Base-by-base conservation (phyloP, 2,113 vertebrate genomes). In the Fulica atra region DNA sequence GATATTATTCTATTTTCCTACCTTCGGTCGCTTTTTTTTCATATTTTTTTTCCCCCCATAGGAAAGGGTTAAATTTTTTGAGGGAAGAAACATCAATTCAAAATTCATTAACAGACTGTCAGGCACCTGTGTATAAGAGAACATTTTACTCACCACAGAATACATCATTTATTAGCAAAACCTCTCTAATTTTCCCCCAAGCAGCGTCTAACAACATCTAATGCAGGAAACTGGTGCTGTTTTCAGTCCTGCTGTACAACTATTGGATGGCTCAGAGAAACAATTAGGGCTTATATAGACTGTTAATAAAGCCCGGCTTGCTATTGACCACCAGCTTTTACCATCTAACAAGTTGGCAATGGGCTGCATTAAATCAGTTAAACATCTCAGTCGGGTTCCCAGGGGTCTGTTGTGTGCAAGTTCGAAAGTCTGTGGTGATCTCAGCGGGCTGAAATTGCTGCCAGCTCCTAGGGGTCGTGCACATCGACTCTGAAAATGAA, bases 101-200 rank as follows among this genome's bases (percentile, higher is more conserved):
- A 61, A 94, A 83, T 86, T 95, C 38, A 68, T 83, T 88, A 74
- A 59, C 33, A 81, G 38, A 35, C 29, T 82, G 46, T 36, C 81
- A 90, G 68, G 46, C 50, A 83, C 35, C 26, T 1, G 0, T 72
- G 48, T 68, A 11, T 56, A 71, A 79, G 40, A 94, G 31, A 88
- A 86, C 20, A 71, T 48, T 74, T 92, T 79, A 29, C 26, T 84
- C 61, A 61, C 72, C 13, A 10, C 57, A 61, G 57, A 96, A 91
- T 84, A 96, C 88, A 81, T 61, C 9, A 74, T 93, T 88, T 84
- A 64, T 71, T 81, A 79, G 77, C 53, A 92, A 91, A 96, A 64
- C 0, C 5, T 25, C 38, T 92, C 82, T 86, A 64, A 65, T 94
- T 93, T 90, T 88, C 76, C 64, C 81, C 24, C 53, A 84, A 86